Evolutionary conservation across 2,888 invertebrate species (phyloP).

Genomic region (Agriopis aurantiaria): DNA sequence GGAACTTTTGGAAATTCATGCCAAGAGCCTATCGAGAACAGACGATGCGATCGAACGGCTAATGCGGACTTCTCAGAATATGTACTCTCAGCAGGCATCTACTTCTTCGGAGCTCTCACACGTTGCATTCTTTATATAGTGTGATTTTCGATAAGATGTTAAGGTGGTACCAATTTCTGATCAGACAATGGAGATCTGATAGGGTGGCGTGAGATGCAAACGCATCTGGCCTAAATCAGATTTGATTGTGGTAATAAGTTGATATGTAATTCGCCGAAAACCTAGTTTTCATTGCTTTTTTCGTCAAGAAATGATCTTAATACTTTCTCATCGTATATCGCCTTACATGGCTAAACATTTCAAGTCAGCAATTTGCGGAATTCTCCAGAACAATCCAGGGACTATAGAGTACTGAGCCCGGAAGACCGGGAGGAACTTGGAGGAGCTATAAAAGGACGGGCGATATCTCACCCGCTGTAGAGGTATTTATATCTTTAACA

Average conservation of each 20-base stretch:
- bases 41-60: conserved; percentile 39
- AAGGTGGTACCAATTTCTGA: too few relatives aligned
- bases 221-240: too few relatives aligned
- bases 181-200: too few relatives aligned
- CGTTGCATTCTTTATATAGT: too few relatives aligned
- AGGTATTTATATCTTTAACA: conserved; percentile 50
- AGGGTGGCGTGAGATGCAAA: too few relatives aligned
- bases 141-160: too few relatives aligned
- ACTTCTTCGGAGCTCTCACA: too few relatives aligned
- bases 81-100: neutral
- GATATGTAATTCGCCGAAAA: too few relatives aligned
- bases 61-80: conserved; percentile 18
- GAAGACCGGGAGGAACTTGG: neutral
- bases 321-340: neutral
- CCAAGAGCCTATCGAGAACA: conserved; percentile 41
- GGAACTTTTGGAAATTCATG: conserved; percentile 45
- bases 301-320: too few relatives aligned
- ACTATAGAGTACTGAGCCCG: neutral
- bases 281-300: too few relatives aligned
- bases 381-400: conserved; percentile 42
- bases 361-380: conserved; percentile 44
- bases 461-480: conserved; percentile 29
- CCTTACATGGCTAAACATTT: conserved; percentile 6
- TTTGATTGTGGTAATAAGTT: too few relatives aligned
- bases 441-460: conserved; percentile 2